A percentile compares a stretch with the other conserved stretches of the same genome.
Evolutionary conservation across 2,888 invertebrate species (phyloP).

Genomic region (Galeruca laticollis): DNA sequence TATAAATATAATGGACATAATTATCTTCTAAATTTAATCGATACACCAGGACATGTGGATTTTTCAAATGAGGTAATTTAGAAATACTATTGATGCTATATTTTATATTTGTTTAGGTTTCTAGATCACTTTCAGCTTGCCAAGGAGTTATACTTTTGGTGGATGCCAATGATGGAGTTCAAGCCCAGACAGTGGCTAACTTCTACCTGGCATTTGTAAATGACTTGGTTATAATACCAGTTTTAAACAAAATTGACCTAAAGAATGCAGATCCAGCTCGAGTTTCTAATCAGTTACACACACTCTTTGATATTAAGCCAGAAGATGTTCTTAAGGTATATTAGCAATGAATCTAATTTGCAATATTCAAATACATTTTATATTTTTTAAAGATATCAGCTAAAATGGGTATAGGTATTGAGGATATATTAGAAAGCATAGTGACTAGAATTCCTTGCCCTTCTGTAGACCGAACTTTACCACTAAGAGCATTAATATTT

Average conservation of each 20-base stretch:
- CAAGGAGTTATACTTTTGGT: slow-evolving; percentile 95
- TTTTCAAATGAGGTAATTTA: slow-evolving; percentile 90
- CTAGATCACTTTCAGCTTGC: slow-evolving; percentile 90
- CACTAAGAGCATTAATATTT: slow-evolving; percentile 87
- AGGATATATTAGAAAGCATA: slow-evolving; percentile 81
- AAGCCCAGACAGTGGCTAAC: slow-evolving; percentile 98
- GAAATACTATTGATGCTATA: not conserved
- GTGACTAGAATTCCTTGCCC: slow-evolving; percentile 85
- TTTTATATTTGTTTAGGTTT: slow-evolving; percentile 68
- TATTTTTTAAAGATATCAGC: slow-evolving; percentile 79
- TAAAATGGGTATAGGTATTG: slow-evolving; percentile 88
- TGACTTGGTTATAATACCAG: slow-evolving; percentile 88
- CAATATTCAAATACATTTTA: slow-evolving; percentile 15
- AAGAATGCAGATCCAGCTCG: slow-evolving; percentile 89
- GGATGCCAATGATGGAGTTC: slow-evolving; percentile 95
- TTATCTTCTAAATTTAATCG: slow-evolving; percentile 94
- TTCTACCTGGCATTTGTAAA: slow-evolving; percentile 90
- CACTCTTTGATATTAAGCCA: slow-evolving; percentile 84
- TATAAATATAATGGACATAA: slow-evolving; percentile 77
- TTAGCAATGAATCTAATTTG: slow-evolving; percentile 10
- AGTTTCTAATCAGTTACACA: slow-evolving; percentile 82
- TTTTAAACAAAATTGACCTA: slow-evolving; percentile 96
- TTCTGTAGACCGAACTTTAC: slow-evolving; percentile 69
- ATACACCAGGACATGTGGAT: slow-evolving; percentile 99
- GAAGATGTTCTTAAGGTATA: slow-evolving; percentile 79